phyloP scores from a whole-genome alignment of 2,797 vertebrate genomes.

The Acrossocheilus fasciatus region DNA sequence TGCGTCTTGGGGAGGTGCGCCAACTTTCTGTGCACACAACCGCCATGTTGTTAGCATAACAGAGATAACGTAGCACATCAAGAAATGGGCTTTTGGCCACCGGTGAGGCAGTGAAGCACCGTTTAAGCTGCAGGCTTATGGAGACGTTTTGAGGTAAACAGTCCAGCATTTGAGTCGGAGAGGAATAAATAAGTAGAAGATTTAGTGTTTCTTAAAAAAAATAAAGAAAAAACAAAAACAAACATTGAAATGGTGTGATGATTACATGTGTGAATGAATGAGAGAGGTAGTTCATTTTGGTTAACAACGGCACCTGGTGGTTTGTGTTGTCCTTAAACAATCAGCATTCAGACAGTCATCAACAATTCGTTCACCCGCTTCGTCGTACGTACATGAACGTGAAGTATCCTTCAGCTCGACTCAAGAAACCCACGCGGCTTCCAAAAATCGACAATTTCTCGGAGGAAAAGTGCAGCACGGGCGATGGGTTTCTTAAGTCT shows the following conservation, averaged over 20 bases:
- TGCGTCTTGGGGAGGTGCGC: not conserved
- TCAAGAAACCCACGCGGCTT: slow-evolving; percentile 1
- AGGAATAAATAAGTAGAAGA: slow-evolving; percentile 63
- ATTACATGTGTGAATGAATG: slow-evolving; percentile 69
- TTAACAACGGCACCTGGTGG: slow-evolving; percentile 65
- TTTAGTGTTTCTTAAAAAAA: slow-evolving; percentile 61
- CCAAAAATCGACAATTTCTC: not conserved
- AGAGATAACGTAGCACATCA: not conserved
- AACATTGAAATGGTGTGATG: slow-evolving; percentile 69
- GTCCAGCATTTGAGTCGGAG: slow-evolving; percentile 76
- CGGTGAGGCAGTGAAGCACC: slow-evolving; percentile 5
- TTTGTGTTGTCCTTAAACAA: slow-evolving; percentile 51
- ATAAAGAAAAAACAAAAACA: slow-evolving; percentile 52
- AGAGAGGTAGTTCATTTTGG: slow-evolving; percentile 82
- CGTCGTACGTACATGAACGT: not conserved
- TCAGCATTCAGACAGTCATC: slow-evolving; percentile 42
- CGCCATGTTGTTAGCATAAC: not conserved
- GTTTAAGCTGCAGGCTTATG: slow-evolving; percentile 64
- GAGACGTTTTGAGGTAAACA: slow-evolving; percentile 71
- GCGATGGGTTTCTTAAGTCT: slow-evolving; percentile 22
- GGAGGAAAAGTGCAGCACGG: not conserved
- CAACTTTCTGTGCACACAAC: not conserved
- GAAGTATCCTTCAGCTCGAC: slow-evolving; percentile 11
- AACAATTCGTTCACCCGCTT: slow-evolving; percentile 2
- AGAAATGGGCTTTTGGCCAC: not conserved